These are phyloP conservation scores for Xylota segnis DNA, from an alignment of 2,888 invertebrate species.

Conservation along the genomic window DNA sequence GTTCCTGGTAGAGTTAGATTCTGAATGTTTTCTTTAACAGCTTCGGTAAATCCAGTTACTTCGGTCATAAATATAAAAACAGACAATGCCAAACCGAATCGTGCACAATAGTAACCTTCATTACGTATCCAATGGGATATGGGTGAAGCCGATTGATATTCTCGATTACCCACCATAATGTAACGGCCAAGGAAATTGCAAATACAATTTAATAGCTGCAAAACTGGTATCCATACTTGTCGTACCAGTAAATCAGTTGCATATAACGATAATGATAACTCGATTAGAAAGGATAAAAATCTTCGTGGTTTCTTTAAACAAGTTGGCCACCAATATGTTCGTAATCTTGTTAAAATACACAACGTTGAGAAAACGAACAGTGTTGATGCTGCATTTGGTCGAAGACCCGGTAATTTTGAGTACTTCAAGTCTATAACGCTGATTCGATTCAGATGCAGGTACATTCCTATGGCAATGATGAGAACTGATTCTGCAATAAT, in stretches of 20 bases:
- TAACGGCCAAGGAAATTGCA: constrained; percentile 77
- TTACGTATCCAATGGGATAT: constrained; percentile 78
- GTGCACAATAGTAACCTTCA: constrained; percentile 78
- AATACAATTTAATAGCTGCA: constrained; percentile 76
- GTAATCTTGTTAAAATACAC: constrained; percentile 78
- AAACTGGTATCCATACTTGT: constrained; percentile 79
- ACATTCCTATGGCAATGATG: constrained; percentile 77
- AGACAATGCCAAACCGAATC: constrained; percentile 77
- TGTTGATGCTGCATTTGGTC: constrained; percentile 79
- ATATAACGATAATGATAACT: constrained; percentile 77
- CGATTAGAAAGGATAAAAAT: constrained; percentile 77
- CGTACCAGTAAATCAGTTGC: constrained; percentile 78
- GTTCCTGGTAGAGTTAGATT: background rate
- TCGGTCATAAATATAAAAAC: constrained; percentile 62
- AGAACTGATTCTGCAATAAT: constrained; percentile 71
- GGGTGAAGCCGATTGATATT: constrained; percentile 73
- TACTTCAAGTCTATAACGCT: constrained; percentile 78
- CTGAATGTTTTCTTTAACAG: constrained; percentile 2
- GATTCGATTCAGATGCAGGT: constrained; percentile 78
- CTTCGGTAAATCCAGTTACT: constrained; percentile 50
- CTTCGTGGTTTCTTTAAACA: constrained; percentile 71
- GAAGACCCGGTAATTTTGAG: constrained; percentile 77
- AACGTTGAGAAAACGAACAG: constrained; percentile 79
- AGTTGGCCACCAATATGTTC: constrained; percentile 76
- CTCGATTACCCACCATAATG: constrained; percentile 75